These are phyloP conservation scores for Hermetia illucens DNA, from an alignment of 1,140 invertebrate genomes.

Conservation along the genomic window DNA sequence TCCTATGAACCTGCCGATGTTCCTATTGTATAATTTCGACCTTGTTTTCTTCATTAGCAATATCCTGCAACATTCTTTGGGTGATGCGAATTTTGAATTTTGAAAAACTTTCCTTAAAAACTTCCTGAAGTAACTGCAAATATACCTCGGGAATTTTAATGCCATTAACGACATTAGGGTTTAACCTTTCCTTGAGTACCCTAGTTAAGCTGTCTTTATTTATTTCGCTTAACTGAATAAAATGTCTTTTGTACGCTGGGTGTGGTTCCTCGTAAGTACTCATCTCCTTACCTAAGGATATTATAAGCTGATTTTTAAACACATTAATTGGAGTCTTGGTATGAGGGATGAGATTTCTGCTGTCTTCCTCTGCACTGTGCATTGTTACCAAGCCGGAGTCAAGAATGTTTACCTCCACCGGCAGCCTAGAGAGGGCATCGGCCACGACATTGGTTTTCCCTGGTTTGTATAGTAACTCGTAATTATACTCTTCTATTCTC, in stretches of 20 bases:
- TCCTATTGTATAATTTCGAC: constrained; percentile 2
- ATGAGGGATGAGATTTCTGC: neutral
- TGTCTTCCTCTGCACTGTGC: neutral
- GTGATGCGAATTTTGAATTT: constrained; percentile 7
- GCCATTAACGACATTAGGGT: constrained; percentile 6
- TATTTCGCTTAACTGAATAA: neutral
- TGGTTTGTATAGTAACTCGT: constrained; percentile 16
- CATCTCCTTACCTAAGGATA: neutral
- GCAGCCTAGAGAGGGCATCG: neutral
- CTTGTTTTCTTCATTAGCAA: neutral
- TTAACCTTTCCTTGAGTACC: constrained; percentile 1
- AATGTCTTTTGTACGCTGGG: neutral
- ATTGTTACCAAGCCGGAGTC: neutral
- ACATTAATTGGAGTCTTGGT: neutral
- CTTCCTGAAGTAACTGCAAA: constrained; percentile 1
- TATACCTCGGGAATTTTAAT: constrained; percentile 5
- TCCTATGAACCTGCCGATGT: constrained; percentile 7
- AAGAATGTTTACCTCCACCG: neutral
- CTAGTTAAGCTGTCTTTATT: neutral
- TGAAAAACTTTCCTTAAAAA: constrained; percentile 5
- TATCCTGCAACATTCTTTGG: constrained; percentile 5
- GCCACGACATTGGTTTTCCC: constrained; percentile 9
- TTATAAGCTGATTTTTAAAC: constrained; percentile 1
- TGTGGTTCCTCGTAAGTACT: neutral
- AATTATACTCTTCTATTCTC: constrained; percentile 16